Base-by-base conservation (phyloP, 2,113 vertebrate species). In the Delphinapterus leucas region DNA sequence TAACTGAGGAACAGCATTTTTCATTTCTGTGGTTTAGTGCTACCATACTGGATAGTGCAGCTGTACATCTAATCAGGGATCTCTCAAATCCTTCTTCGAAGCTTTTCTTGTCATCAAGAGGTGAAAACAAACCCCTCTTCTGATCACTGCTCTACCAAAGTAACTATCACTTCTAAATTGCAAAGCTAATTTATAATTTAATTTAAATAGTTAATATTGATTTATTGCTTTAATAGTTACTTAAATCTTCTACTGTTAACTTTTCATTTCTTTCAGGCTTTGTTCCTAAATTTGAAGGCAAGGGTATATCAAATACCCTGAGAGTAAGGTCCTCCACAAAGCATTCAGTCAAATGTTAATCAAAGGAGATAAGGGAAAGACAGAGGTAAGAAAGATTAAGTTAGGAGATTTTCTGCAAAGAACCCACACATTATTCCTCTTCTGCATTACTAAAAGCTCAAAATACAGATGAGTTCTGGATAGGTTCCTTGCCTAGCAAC, bases 261-360 rank as follows among this genome's bases (percentile, higher is more conserved):
- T 79, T 93, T 61, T 96, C 26, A 44, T 65, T 76, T 95, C 28
- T 93, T 84, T 93, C 28, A 86, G 93, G 63, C 7, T 93, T 90
- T 84, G 55, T 44, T 95, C 61, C 85, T 87, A 87, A 96, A 85
- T 21, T 87, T 93, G 14, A 86, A 93, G 33, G 60, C 80, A 87
- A 93, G 28, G 12, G 11, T 14, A 31, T 70, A 94, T 70, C 41
- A 88, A 31, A 70, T 17, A 90, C 23, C 8, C 10, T 33, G 7
- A 80, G 23, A 67, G 36, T 26, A 88, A 33, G 44, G 58, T 15
- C 36, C n/a, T 58, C 31, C 84, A 92, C 28, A 84, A 8, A 65
- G 25, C 63, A 71, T 36, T 87, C 41, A 95, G 14, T 86, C 36
- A 92, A 67, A 84, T 85, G 55, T 49, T 61, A 90, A 61, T 88